Conservation (phyloP, 2,797 vertebrate genomes). For the Myotis pilosus region DNA sequence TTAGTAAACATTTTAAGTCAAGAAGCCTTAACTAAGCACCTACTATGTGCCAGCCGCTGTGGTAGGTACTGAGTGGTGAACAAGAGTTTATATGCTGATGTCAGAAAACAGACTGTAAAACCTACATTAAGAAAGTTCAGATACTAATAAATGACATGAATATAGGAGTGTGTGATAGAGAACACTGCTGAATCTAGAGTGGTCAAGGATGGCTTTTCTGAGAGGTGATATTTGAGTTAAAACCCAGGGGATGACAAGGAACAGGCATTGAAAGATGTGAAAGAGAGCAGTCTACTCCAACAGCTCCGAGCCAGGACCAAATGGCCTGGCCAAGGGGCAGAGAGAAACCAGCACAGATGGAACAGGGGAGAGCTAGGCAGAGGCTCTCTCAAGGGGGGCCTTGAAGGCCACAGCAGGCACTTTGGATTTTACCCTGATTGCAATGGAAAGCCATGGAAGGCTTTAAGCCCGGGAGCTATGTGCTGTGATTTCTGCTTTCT, state of each 20-base stretch:
- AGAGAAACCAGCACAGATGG: not conserved
- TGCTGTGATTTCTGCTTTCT: not conserved
- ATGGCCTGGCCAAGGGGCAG: not conserved
- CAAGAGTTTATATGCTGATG: not conserved
- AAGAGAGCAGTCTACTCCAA: not conserved
- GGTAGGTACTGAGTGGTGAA: not conserved
- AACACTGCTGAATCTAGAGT: not conserved
- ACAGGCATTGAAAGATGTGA: not conserved
- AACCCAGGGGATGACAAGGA: not conserved
- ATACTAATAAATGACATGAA: not conserved
- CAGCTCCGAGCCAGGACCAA: not conserved
- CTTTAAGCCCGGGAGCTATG: not conserved
- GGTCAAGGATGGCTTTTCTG: not conserved
- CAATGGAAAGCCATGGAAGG: not conserved
- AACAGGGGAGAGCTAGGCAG: not conserved
- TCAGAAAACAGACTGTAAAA: not conserved
- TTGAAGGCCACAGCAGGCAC: not conserved
- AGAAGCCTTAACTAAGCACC: not conserved
- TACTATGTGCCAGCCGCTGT: not conserved
- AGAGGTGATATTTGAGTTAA: not conserved
- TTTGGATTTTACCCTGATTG: not conserved
- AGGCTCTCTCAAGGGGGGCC: not conserved
- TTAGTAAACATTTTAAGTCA: constrained; percentile 13
- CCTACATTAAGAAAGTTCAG: constrained; percentile 2
- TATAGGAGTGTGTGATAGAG: not conserved